A percentile compares a stretch with the other conserved stretches of the same genome.
These are phyloP conservation scores for Epinotia ramella DNA, from an alignment of 2,888 invertebrate genomes.

Conservation along the genomic window DNA sequence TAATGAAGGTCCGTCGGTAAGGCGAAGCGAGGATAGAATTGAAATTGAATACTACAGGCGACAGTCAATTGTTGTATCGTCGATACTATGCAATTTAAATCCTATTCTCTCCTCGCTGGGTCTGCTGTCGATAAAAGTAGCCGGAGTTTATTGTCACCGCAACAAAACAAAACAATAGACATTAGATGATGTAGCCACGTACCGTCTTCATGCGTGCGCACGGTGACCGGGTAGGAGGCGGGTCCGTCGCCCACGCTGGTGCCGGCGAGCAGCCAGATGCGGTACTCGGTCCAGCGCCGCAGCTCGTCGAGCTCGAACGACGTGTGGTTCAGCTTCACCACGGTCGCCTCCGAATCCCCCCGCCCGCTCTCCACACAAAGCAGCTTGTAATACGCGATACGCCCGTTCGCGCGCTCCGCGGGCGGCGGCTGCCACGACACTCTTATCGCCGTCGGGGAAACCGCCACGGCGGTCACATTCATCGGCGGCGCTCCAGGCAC, in stretches of 20 bases:
- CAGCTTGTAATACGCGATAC: slow-evolving; percentile 97
- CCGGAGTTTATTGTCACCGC: slow-evolving; percentile 10
- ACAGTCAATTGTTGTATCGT: neutral
- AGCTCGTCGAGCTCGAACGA: slow-evolving; percentile 94
- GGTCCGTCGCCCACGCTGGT: slow-evolving; percentile 99
- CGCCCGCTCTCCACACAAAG: slow-evolving; percentile 94
- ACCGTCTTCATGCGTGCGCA: slow-evolving; percentile 99
- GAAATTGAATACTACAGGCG: neutral
- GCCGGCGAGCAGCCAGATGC: slow-evolving; percentile 98
- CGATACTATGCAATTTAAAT: neutral
- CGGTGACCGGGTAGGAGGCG: slow-evolving; percentile 95
- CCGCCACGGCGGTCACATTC: slow-evolving; percentile 95
- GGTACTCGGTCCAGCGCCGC: slow-evolving; percentile 97
- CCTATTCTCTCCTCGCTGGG: neutral
- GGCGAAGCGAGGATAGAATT: neutral
- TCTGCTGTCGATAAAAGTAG: neutral
- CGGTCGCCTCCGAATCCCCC: slow-evolving; percentile 93
- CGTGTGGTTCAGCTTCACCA: slow-evolving; percentile 92
- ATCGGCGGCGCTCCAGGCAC: slow-evolving; percentile 98
- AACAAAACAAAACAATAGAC: slow-evolving; percentile 14
- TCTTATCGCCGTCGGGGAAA: slow-evolving; percentile 94
- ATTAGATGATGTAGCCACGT: slow-evolving; percentile 85
- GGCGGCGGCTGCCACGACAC: slow-evolving; percentile 98
- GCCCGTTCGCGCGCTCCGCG: slow-evolving; percentile 95
- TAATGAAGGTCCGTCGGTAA: neutral